Percentiles rank a stretch among this genome's conserved stretches.
Conservation (phyloP, 92 coral and sea anemone species). For the Phenganax marumi region DNA sequence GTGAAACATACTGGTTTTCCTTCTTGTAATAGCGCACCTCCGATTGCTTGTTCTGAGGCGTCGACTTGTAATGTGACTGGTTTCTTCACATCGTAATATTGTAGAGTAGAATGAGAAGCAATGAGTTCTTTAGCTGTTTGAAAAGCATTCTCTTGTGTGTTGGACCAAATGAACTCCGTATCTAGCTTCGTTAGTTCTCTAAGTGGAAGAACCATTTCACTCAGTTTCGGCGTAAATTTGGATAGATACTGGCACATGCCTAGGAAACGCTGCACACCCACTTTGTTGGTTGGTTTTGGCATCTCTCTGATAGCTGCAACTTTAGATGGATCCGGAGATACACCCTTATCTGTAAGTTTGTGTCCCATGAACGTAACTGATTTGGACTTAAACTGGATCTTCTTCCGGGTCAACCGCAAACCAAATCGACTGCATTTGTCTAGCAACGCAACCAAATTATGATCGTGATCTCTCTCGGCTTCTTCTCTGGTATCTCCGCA, state of each 20-base stretch:
- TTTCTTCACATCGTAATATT: background rate
- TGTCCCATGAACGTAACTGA: conserved; percentile 51
- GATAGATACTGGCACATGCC: background rate
- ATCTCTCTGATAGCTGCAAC: conserved; percentile 33
- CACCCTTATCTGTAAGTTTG: conserved; percentile 38
- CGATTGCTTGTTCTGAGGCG: background rate
- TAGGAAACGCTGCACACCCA: background rate
- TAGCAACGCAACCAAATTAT: conserved; percentile 18
- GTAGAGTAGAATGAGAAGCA: background rate
- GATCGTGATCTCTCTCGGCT: conserved; percentile 29
- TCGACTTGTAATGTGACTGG: background rate
- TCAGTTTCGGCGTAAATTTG: background rate
- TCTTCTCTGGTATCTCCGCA: conserved; percentile 38
- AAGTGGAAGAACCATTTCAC: background rate
- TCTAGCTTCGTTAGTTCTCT: background rate
- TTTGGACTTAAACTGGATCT: conserved; percentile 32
- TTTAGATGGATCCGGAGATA: conserved; percentile 38
- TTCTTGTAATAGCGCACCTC: conserved; percentile 27
- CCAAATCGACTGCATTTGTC: conserved; percentile 31
- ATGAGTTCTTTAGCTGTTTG: background rate
- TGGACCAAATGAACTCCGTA: background rate
- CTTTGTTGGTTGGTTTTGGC: conserved; percentile 25
- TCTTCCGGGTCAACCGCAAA: conserved; percentile 35
- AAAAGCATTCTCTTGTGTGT: background rate
- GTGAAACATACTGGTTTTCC: conserved; percentile 47